Evolutionary conservation across 2,113 vertebrate genomes (phyloP).

Genomic region (Scomber colias): DNA sequence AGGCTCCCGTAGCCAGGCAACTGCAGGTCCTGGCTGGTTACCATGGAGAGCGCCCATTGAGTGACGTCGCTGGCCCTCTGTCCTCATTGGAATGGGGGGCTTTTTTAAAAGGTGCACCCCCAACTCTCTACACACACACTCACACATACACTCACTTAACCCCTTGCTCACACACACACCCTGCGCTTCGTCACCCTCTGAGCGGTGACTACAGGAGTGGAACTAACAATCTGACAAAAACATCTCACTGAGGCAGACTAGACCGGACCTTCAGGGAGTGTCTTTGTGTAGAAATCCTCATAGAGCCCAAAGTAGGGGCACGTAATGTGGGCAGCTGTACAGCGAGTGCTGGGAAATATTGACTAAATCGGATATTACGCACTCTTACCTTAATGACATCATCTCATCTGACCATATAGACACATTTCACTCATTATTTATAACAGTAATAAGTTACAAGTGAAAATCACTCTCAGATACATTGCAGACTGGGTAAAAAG

Average conservation of each 20-base stretch:
- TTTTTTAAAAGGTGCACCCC: slow-evolving; percentile 75
- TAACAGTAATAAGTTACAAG: not conserved
- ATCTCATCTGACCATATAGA: not conserved
- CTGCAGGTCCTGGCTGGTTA: slow-evolving; percentile 85
- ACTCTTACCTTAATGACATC: not conserved
- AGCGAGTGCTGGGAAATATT: not conserved
- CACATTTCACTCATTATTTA: not conserved
- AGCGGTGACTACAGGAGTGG: slow-evolving; percentile 72
- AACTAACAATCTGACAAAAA: slow-evolving; percentile 82
- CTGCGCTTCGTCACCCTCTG: slow-evolving; percentile 70
- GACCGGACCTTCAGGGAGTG: slow-evolving; percentile 55
- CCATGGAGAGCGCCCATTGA: slow-evolving; percentile 84
- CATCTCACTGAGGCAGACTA: slow-evolving; percentile 67
- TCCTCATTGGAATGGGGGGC: slow-evolving; percentile 75
- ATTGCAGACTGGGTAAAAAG: not conserved
- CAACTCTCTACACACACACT: slow-evolving; percentile 56
- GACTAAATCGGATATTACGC: not conserved
- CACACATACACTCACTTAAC: slow-evolving; percentile 61
- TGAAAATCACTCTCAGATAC: not conserved
- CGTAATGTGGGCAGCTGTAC: slow-evolving; percentile 10
- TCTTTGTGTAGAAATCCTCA: slow-evolving; percentile 68
- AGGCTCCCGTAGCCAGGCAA: slow-evolving; percentile 85
- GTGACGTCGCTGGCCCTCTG: slow-evolving; percentile 80
- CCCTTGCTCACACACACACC: slow-evolving; percentile 22
- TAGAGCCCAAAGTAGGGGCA: slow-evolving; percentile 21